Evolutionary conservation across 2,113 vertebrate species (phyloP).

Genomic region (Abramis brama): DNA sequence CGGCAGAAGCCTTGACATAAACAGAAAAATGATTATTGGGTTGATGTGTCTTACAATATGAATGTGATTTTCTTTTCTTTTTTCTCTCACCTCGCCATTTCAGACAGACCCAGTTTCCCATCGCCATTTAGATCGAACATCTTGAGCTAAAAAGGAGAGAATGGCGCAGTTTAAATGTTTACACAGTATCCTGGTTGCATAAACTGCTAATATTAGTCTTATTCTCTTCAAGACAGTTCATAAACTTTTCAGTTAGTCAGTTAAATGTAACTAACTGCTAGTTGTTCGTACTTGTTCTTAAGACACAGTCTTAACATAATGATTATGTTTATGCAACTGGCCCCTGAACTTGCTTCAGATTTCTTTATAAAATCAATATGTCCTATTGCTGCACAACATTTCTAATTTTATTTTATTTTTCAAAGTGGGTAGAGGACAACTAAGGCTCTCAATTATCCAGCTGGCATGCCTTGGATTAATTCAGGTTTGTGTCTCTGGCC

Average conservation of each 20-base stretch:
- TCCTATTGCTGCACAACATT: background rate
- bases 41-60: background rate
- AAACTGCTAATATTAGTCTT: too few relatives aligned
- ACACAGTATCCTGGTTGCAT: background rate
- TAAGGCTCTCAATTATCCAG: background rate
- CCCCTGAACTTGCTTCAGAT: background rate
- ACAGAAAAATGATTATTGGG: constrained; percentile 43
- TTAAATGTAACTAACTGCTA: too few relatives aligned
- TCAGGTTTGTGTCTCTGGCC: constrained; percentile 60
- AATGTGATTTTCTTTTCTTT: background rate
- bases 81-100: constrained; percentile 89
- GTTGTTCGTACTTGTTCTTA: too few relatives aligned
- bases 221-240: too few relatives aligned
- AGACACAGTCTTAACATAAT: too few relatives aligned
- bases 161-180: background rate
- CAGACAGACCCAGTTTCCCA: constrained; percentile 93
- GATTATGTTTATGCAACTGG: too few relatives aligned
- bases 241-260: too few relatives aligned
- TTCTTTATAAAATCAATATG: background rate
- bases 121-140: constrained; percentile 98
- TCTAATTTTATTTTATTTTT: background rate
- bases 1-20: constrained; percentile 86
- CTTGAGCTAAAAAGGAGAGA: constrained; percentile 78
- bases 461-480: constrained; percentile 47
- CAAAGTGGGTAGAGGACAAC: background rate